These are phyloP conservation scores for Marronus borbonicus DNA, from an alignment of 2,888 invertebrate genomes.

Conservation along the genomic window DNA sequence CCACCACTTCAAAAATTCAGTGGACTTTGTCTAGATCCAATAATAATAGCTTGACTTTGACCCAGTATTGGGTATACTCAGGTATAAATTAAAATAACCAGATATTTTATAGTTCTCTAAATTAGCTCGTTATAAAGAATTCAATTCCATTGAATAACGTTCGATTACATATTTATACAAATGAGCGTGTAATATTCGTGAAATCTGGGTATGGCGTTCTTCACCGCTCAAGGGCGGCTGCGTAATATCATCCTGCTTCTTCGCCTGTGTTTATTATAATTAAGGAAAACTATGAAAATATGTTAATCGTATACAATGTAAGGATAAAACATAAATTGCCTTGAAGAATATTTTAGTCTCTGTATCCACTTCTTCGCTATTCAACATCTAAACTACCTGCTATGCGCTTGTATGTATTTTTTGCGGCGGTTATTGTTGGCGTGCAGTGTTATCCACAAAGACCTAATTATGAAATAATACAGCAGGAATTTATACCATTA, in stretches of 20 bases:
- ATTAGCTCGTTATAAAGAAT: too few species aligned
- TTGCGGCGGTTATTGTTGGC: neutral
- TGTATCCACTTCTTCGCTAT: neutral
- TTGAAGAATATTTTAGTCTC: slow-evolving; percentile 25
- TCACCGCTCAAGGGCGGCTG: slow-evolving; percentile 22
- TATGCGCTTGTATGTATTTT: slow-evolving; percentile 8
- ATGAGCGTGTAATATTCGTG: neutral
- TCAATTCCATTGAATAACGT: neutral
- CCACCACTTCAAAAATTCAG: too few species aligned
- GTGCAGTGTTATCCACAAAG: slow-evolving; percentile 29
- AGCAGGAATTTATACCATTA: slow-evolving; percentile 24
- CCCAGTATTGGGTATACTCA: too few species aligned
- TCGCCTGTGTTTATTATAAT: slow-evolving; percentile 2
- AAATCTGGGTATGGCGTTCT: neutral
- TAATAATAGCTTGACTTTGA: too few species aligned
- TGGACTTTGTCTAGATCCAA: too few species aligned
- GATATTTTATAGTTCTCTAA: too few species aligned
- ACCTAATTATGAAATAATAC: slow-evolving; percentile 4
- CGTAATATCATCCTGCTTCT: neutral
- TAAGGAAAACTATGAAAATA: slow-evolving; percentile 25
- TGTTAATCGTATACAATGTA: slow-evolving; percentile 19
- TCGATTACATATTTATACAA: neutral
- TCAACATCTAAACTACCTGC: slow-evolving; percentile 14
- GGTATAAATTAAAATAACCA: too few species aligned
- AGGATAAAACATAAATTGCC: slow-evolving; percentile 11